Evolutionary conservation across 2,888 invertebrate species (phyloP).

Genomic region (Parasteatoda lunata): DNA sequence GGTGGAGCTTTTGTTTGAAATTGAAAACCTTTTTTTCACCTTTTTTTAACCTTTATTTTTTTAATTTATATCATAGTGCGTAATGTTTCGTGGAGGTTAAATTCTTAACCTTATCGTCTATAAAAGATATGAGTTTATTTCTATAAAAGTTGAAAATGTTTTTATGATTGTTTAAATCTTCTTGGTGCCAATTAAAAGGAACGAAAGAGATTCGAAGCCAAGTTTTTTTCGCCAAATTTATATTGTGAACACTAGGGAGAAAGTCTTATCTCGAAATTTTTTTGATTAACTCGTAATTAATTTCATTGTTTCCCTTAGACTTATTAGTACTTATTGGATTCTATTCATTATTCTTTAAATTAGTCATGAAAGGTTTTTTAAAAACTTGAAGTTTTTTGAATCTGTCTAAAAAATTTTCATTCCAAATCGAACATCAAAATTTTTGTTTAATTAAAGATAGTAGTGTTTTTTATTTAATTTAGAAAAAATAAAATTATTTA

Average conservation of each 20-base stretch:
- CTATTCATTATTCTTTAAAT: too few relatives aligned
- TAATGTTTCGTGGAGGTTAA: conserved; percentile 51
- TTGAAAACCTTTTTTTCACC: conserved; percentile 27
- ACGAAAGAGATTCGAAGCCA: conserved; percentile 3
- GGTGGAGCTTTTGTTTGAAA: conserved; percentile 50
- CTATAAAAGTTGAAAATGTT: conserved; percentile 43
- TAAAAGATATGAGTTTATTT: conserved; percentile 46
- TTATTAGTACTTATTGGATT: not conserved
- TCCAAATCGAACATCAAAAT: too few relatives aligned
- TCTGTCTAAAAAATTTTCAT: too few relatives aligned
- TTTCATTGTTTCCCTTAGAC: not conserved
- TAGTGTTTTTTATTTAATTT: too few relatives aligned
- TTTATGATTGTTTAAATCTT: conserved; percentile 53
- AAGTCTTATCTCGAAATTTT: not conserved
- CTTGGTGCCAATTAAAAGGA: conserved; percentile 52
- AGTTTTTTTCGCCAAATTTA: not conserved
- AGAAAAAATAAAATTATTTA: too few relatives aligned
- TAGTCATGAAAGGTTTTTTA: too few relatives aligned
- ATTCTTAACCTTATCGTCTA: conserved; percentile 54
- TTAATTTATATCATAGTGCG: conserved; percentile 17
- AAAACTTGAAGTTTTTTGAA: too few relatives aligned
- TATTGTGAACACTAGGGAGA: not conserved
- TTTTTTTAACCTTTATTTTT: not conserved
- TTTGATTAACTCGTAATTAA: not conserved
- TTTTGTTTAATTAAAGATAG: too few relatives aligned